phyloP scores from a whole-genome alignment of 2,888 invertebrate species.

The Mythimna ferrago region DNA sequence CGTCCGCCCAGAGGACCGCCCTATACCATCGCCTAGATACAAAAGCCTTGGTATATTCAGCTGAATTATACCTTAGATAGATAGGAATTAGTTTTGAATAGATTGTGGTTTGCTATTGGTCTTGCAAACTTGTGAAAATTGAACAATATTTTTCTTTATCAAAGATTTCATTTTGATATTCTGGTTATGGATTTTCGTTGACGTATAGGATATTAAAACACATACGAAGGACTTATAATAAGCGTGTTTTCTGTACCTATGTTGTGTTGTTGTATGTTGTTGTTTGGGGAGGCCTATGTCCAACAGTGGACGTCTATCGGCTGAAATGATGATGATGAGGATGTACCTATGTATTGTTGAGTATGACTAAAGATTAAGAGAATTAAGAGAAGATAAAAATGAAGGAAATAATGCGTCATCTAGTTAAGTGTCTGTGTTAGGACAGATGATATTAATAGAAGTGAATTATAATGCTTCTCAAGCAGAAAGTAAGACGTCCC shows the following conservation, averaged over 20 bases:
- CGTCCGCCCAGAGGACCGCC: conserved; percentile 85
- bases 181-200: not conserved
- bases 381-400: not conserved
- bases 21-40: conserved; percentile 68
- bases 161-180: not conserved
- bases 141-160: not conserved
- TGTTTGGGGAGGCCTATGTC: too few species aligned
- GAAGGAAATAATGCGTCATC: not conserved
- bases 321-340: too few species aligned
- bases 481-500: too few species aligned
- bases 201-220: not conserved
- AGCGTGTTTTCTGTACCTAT: too few species aligned
- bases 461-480: not conserved
- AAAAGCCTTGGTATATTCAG: conserved; percentile 68
- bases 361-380: too few species aligned
- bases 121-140: not conserved
- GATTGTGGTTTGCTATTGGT: conserved; percentile 15
- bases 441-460: not conserved
- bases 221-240: not conserved
- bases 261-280: too few species aligned
- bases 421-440: not conserved
- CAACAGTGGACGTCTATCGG: too few species aligned
- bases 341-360: not conserved
- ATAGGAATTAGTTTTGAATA: conserved; percentile 54
- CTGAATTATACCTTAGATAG: conserved; percentile 48